Evolutionary conservation across 2,113 vertebrate species (phyloP).

Genomic region (Hippocampus barbouri): DNA sequence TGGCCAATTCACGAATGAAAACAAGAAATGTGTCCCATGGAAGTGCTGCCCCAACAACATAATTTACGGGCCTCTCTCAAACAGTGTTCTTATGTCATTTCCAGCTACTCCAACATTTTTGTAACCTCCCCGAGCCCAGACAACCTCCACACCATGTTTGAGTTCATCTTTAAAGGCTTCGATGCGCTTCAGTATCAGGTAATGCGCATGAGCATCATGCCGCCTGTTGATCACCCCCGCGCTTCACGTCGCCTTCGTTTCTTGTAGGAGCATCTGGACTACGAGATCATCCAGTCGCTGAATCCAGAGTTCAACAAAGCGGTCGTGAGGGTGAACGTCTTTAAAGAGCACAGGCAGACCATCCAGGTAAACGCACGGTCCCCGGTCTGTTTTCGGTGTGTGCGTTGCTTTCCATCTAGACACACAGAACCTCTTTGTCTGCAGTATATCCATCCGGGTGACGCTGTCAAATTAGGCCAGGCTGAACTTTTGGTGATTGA

Average conservation of each 20-base stretch:
- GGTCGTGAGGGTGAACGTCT: conserved; percentile 93
- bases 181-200: conserved; percentile 82
- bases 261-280: conserved; percentile 90
- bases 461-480: conserved; percentile 92
- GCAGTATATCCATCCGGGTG: conserved; percentile 93
- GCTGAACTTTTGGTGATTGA: conserved; percentile 95
- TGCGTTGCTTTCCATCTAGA: no score
- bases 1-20: not conserved
- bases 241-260: not conserved
- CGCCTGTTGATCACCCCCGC: not conserved
- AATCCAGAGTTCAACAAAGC: conserved; percentile 98
- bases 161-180: conserved; percentile 98
- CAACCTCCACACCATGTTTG: conserved; percentile 95
- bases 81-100: conserved; percentile 5
- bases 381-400: not conserved
- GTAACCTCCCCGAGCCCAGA: conserved; percentile 97
- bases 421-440: not conserved
- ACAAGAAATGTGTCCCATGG: not conserved
- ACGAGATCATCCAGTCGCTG: conserved; percentile 96
- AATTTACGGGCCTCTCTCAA: not conserved
- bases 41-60: not conserved
- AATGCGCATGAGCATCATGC: not conserved
- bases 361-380: conserved; percentile 80
- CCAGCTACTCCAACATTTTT: conserved; percentile 96
- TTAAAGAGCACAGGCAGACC: conserved; percentile 95